Base-by-base conservation (phyloP, 2,113 vertebrate species). In the Philantomba maxwellii region DNA sequence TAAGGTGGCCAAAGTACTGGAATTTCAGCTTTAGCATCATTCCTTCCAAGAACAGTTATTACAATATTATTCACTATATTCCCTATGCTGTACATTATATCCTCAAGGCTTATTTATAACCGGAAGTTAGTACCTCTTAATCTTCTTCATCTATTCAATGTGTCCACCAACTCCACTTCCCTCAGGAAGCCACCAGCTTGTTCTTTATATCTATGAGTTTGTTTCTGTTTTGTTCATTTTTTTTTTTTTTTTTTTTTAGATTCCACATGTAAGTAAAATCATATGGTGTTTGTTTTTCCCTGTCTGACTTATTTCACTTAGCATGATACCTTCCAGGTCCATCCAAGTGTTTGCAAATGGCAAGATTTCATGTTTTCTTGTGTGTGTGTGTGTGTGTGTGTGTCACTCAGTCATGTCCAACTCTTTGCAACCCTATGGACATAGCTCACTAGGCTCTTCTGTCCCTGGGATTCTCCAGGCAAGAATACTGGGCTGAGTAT, bases 311-410 rank as follows among this genome's bases (percentile, higher is more conserved):
- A 53, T 36, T 82, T 82, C 49, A 36, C 33, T 82, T 53, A 53
- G 19, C 49, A 36, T 51, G n/a, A 82, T 53, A 82, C 12, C 30
- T 81, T n/a, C 78, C 19, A 82, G 78, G 49, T 82, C 33, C 49
- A 36, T 36, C 33, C 19, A 82, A 53, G 19, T 53, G 33, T n/a
- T 82, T 21, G 64, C 3, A 82, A 53, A 51, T 82, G 12, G 78
- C 19, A 82, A 53, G 49, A 82, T 53, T n/a, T 36, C 30, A 53
- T 53, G 17, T n/a, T 36, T 82, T 25, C 21, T 13, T 81, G 1
- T 23, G 0, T 70, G 0, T 66, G 1, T 26, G 26, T 60, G 5
- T 28, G 58, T 28, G 12, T 60, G 26, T 60, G 9, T 23, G 2
- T 23, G n/a, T 39, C 1, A 73, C 36, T 73, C 36, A 39, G 66